Conservation (phyloP, 2,888 invertebrate species). For the Alloscopus bannaensis region DNA sequence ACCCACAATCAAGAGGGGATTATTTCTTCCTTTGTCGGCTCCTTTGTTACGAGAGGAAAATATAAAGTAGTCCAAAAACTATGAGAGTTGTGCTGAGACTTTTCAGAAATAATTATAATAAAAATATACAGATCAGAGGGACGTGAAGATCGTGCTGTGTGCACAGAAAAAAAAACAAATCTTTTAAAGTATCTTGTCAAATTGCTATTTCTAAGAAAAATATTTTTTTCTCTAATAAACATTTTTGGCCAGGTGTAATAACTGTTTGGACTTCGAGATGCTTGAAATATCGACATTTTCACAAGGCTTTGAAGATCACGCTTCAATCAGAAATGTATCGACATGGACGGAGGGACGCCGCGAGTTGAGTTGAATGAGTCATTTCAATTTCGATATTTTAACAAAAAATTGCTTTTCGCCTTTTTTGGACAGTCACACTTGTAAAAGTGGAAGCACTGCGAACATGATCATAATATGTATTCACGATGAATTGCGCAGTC, state of each 20-base stretch:
- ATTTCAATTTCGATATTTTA: conserved; percentile 29
- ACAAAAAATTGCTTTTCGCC: conserved; percentile 20
- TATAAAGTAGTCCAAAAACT: conserved; percentile 4
- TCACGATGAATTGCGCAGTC: too few species aligned
- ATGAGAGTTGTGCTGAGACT: conserved; percentile 2
- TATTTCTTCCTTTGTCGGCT: conserved; percentile 16
- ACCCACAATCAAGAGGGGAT: background rate
- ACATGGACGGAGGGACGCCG: too few species aligned
- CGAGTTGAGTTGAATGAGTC: background rate
- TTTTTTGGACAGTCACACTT: conserved; percentile 8
- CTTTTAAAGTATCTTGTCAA: conserved; percentile 10
- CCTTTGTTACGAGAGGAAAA: conserved; percentile 4
- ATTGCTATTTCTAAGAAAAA: conserved; percentile 11
- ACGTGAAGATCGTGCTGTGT: conserved; percentile 7
- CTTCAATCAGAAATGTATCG: too few species aligned
- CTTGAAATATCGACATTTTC: too few species aligned
- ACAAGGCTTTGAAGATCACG: too few species aligned
- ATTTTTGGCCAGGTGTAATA: conserved; percentile 9
- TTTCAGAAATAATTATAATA: background rate
- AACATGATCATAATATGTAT: too few species aligned
- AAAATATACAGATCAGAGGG: background rate
- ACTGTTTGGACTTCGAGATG: too few species aligned
- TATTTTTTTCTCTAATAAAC: conserved; percentile 9
- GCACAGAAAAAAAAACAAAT: conserved; percentile 12
- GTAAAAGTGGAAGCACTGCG: too few species aligned